A percentile compares a stretch with the other conserved stretches of the same genome.
phyloP scores from a whole-genome alignment of 1,140 invertebrate genomes.

The Acyrthosiphon pisum region DNA sequence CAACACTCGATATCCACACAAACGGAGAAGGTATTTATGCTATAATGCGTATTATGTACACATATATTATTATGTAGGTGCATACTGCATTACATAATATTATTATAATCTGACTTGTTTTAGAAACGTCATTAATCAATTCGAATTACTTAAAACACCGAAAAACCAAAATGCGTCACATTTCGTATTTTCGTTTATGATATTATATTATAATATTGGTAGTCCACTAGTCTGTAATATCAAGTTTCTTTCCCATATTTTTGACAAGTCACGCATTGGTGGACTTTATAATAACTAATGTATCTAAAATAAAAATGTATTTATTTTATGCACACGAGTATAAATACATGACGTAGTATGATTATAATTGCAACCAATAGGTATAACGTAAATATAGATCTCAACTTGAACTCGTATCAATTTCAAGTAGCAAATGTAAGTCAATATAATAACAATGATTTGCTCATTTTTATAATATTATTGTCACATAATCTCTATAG shows the following conservation, averaged over 20 bases:
- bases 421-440: background rate
- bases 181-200: too few species aligned
- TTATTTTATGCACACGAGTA: background rate
- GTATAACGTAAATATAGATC: too few species aligned
- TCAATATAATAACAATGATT: background rate
- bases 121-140: background rate
- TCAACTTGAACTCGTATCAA: background rate
- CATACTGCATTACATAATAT: too few species aligned
- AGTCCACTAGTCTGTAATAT: too few species aligned
- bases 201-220: too few species aligned
- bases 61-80: background rate
- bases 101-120: background rate
- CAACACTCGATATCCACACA: slow-evolving; percentile 85
- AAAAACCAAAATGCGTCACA: background rate
- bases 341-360: background rate
- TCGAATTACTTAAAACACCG: background rate
- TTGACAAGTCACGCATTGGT: too few species aligned
- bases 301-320: background rate
- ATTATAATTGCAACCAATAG: too few species aligned
- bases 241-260: too few species aligned
- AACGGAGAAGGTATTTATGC: slow-evolving; percentile 65
- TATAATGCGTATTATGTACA: background rate
- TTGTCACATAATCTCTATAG: background rate
- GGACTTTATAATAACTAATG: too few species aligned
- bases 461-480: background rate